Base-by-base conservation (phyloP, 2,113 vertebrate species). In the Aleadryas rufinucha region DNA sequence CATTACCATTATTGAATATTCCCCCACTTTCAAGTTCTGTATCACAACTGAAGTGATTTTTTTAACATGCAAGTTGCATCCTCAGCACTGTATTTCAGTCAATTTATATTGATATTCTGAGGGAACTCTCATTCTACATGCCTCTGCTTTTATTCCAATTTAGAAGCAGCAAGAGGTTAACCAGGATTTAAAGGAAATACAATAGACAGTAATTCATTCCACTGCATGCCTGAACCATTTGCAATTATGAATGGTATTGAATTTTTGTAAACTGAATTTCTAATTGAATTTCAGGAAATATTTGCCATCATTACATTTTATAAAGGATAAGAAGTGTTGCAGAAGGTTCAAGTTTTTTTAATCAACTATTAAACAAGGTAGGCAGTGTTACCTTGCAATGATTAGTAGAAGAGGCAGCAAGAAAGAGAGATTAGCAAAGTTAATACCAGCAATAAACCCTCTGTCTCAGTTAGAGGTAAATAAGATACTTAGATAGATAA, bases 241-340 rank as follows among this genome's bases (percentile, higher is more conserved):
- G 41, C 82, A 90, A 45, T 93, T 91, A 84, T 82, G 61, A 93
- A 35, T n/a, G 30, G 21, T 83, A 94, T 61, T 93, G 90, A 80
- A 88, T 87, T 93, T 80, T 95, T 91, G 50, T 53, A 90, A 91
- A 69, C 63, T 54, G 30, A 74, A 52, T 66, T 90, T 94, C 60
- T 95, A 94, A 85, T 85, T 94, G 63, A 94, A 76, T 53, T 91
- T 83, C 70, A 84, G 82, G 57, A 95, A 89, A 77, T 75, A 88
- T 83, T 91, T 96, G 20, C 66, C 9, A 53, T 85, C 12, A 6
- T 42, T 61, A 76, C 15, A 54, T 72, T 94, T 93, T 50, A 63
- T 63, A 77, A 90, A 83, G 59, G 41, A 54, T 61, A 49, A 75
- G 39, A 87, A 80, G 35, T 27, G 5, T 23, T 76, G 53, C 54